phyloP scores from a whole-genome alignment of 2,888 invertebrate genomes.

The Incurvaria masculella region DNA sequence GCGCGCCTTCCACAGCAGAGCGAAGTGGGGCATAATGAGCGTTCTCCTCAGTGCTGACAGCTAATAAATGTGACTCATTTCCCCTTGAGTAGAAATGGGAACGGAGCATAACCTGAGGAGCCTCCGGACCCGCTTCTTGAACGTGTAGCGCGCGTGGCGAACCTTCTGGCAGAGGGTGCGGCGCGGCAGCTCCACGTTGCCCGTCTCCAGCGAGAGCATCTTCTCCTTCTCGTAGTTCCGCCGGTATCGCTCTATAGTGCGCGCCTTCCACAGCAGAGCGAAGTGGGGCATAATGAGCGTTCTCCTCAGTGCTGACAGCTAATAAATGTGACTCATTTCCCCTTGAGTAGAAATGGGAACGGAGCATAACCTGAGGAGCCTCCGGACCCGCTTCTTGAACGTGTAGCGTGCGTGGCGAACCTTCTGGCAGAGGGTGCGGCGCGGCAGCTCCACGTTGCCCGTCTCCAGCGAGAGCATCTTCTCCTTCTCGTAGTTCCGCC shows the following conservation, averaged over 20 bases:
- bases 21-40: conserved; percentile 59
- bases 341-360: too few relatives aligned
- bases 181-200: conserved; percentile 35
- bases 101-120: too few relatives aligned
- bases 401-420: conserved; percentile 43
- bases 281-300: conserved; percentile 61
- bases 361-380: too few relatives aligned
- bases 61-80: too few relatives aligned
- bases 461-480: conserved; percentile 53
- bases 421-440: conserved; percentile 41
- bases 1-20: conserved; percentile 53
- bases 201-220: conserved; percentile 45
- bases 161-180: conserved; percentile 45
- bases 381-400: conserved; percentile 30
- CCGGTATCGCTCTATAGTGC: conserved; percentile 46
- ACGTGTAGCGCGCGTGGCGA: conserved; percentile 38
- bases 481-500: conserved; percentile 51
- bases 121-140: too few relatives aligned
- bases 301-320: too few relatives aligned
- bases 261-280: conserved; percentile 54
- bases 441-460: conserved; percentile 35
- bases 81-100: too few relatives aligned
- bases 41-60: too few relatives aligned
- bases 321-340: too few relatives aligned
- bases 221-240: conserved; percentile 56